These are phyloP conservation scores for Pelobates cultripes DNA, from an alignment of 2,797 vertebrate species.

Conservation along the genomic window DNA sequence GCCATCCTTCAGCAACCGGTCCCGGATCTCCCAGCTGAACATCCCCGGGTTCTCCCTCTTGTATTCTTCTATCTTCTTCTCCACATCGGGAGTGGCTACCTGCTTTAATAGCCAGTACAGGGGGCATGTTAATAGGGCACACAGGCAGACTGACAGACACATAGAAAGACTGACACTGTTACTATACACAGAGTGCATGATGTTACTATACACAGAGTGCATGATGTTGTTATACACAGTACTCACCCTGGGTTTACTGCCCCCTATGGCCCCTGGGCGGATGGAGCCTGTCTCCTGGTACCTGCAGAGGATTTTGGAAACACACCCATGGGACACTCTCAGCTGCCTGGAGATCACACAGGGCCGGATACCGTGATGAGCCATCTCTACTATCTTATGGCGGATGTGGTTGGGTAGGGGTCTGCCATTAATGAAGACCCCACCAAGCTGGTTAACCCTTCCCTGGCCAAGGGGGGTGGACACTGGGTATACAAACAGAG, in stretches of 20 bases:
- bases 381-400: slow-evolving; percentile 99
- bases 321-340: slow-evolving; percentile 95
- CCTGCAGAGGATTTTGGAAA: slow-evolving; percentile 97
- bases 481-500: slow-evolving; percentile 71
- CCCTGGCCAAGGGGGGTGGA: slow-evolving; percentile 97
- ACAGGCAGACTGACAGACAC: not conserved
- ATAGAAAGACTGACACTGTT: too few species aligned
- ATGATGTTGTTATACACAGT: slow-evolving; percentile 30
- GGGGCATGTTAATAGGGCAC: slow-evolving; percentile 18
- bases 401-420: slow-evolving; percentile 97
- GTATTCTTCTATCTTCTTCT: slow-evolving; percentile 97
- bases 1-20: slow-evolving; percentile 94
- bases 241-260: slow-evolving; percentile 98
- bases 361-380: slow-evolving; percentile 95
- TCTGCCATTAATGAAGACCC: slow-evolving; percentile 97
- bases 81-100: slow-evolving; percentile 97
- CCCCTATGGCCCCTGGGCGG: slow-evolving; percentile 94
- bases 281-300: slow-evolving; percentile 98
- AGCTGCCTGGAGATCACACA: slow-evolving; percentile 97
- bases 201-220: too few species aligned
- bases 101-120: slow-evolving; percentile 81
- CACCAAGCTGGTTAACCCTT: slow-evolving; percentile 95
- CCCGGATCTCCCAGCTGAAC: slow-evolving; percentile 99
- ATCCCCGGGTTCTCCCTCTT: slow-evolving; percentile 95
- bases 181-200: too few species aligned